Evolutionary conservation across 1,140 invertebrate genomes (phyloP).

Genomic region (Aphelinus atriplicis): DNA sequence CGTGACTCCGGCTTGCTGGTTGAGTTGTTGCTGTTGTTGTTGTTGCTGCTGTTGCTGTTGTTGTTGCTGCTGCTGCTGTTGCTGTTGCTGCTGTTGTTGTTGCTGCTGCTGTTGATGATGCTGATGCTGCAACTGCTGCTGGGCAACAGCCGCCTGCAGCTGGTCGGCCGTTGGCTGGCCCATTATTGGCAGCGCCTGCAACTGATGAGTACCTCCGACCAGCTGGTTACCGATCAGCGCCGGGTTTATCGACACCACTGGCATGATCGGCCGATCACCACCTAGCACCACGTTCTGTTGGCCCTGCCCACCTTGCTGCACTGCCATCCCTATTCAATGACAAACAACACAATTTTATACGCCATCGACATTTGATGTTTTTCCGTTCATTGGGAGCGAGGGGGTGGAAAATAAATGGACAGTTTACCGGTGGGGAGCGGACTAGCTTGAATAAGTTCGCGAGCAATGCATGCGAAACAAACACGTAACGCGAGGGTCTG

Average conservation of each 20-base stretch:
- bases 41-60: slow-evolving; percentile 19
- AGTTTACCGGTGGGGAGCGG: too few species aligned
- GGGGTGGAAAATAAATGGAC: too few species aligned
- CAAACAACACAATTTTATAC: too few species aligned
- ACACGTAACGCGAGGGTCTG: too few species aligned
- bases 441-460: too few species aligned
- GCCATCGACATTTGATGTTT: too few species aligned
- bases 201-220: slow-evolving; percentile 52
- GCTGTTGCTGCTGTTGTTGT: slow-evolving; percentile 36
- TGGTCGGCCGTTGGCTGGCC: slow-evolving; percentile 48
- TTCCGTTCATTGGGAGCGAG: too few species aligned
- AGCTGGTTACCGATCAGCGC: slow-evolving; percentile 61
- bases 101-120: slow-evolving; percentile 42
- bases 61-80: slow-evolving; percentile 42
- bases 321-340: slow-evolving; percentile 55
- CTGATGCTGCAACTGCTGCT: slow-evolving; percentile 52
- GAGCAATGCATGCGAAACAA: too few species aligned
- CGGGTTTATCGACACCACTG: slow-evolving; percentile 66
- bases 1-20: slow-evolving; percentile 13
- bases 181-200: slow-evolving; percentile 55
- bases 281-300: slow-evolving; percentile 60
- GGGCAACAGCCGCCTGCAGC: slow-evolving; percentile 47
- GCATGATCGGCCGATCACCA: slow-evolving; percentile 67
- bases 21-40: slow-evolving; percentile 7
- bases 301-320: slow-evolving; percentile 59